A percentile compares a stretch with the other conserved stretches of the same genome.
phyloP scores from a whole-genome alignment of 2,888 invertebrate genomes.

The Caenorhabditis doughertyi region DNA sequence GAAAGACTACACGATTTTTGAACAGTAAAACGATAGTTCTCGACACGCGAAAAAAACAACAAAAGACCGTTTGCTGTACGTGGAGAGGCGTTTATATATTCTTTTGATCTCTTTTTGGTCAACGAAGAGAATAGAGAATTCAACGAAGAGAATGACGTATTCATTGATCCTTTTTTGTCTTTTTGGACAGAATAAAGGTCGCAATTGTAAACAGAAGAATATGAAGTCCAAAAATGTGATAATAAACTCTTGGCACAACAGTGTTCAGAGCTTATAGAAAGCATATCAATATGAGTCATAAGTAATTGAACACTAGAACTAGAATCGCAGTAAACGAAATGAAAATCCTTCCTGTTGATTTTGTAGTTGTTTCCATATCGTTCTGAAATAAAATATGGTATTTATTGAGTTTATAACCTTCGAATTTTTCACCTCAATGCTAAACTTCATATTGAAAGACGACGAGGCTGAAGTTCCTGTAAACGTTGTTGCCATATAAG shows the following conservation, averaged over 20 bases:
- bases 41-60: background rate
- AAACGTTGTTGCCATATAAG: background rate
- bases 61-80: conserved; percentile 3
- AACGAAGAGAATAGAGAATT: background rate
- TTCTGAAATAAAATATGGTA: background rate
- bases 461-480: background rate
- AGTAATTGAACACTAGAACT: background rate
- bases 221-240: too few relatives aligned
- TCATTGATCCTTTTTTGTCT: background rate
- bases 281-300: background rate
- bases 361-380: background rate
- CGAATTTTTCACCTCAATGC: background rate
- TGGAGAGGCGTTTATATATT: background rate
- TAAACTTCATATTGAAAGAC: background rate
- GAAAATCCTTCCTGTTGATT: background rate
- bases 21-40: background rate
- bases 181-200: too few relatives aligned
- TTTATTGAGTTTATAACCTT: background rate
- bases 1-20: background rate
- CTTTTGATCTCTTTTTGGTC: conserved; percentile 14
- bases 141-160: background rate
- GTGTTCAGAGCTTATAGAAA: background rate
- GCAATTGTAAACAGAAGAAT: too few relatives aligned
- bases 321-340: background rate
- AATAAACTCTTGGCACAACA: too few relatives aligned